Percentiles rank a stretch among this genome's conserved stretches.
phyloP scores from a whole-genome alignment of 2,888 invertebrate genomes.

The Cheilosia vulpina region DNA sequence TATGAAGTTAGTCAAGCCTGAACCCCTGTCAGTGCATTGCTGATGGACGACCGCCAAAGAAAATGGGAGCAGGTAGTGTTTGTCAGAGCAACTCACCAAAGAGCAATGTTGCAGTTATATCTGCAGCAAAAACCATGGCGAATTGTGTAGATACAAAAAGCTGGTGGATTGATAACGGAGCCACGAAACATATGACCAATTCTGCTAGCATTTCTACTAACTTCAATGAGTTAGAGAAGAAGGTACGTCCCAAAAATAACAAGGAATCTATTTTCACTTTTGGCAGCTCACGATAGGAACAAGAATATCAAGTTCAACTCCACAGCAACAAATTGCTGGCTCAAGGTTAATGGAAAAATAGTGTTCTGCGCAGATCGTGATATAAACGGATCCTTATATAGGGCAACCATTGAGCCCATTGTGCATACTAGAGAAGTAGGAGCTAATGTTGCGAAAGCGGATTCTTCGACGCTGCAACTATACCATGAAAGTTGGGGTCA shows the following conservation, averaged over 20 bases:
- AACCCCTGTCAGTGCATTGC: constrained; percentile 47
- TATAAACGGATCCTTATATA: constrained; percentile 5
- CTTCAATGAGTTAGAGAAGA: background rate
- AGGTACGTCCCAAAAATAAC: background rate
- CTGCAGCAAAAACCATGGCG: background rate
- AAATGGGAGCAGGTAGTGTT: background rate
- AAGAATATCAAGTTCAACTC: constrained; percentile 30
- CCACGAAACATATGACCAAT: constrained; percentile 36
- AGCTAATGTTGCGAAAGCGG: background rate
- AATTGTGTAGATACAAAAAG: background rate
- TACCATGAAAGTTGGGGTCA: constrained; percentile 25
- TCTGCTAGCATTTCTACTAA: background rate
- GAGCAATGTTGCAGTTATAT: background rate
- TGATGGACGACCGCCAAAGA: constrained; percentile 37
- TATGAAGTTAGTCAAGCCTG: constrained; percentile 51
- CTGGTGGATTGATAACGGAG: constrained; percentile 60
- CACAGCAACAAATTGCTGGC: constrained; percentile 11
- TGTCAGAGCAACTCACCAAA: constrained; percentile 1
- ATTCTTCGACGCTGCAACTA: background rate
- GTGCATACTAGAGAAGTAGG: background rate
- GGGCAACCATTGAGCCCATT: constrained; percentile 4
- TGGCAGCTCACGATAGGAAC: constrained; percentile 28
- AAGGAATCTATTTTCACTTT: constrained; percentile 44
- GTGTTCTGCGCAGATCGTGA: background rate
- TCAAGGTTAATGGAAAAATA: constrained; percentile 5